Conservation (phyloP, 1,140 invertebrate species). For the Anthonomus grandis region DNA sequence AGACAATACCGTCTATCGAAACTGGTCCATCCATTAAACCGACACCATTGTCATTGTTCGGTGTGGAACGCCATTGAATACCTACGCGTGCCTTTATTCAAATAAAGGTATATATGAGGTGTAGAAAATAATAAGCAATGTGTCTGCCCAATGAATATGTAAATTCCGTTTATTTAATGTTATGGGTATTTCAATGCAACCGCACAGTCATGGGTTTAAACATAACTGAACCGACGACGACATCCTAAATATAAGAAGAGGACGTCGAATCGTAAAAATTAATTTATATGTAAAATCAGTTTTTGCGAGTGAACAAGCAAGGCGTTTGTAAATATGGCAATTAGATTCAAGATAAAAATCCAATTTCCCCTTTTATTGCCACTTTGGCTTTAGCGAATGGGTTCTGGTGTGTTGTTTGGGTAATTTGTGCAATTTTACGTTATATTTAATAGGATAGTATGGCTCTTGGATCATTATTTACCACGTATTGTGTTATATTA, state of each 20-base stretch:
- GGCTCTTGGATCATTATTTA: too few species aligned
- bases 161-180: not conserved
- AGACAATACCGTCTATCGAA: conserved; percentile 13
- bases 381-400: not conserved
- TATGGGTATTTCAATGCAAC: not conserved
- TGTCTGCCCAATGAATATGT: conserved; percentile 11
- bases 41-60: conserved; percentile 14
- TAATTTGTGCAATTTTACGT: conserved; percentile 1
- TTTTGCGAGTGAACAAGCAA: not conserved
- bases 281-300: not conserved
- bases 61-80: conserved; percentile 7
- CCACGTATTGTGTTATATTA: too few species aligned
- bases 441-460: too few species aligned
- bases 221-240: too few species aligned
- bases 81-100: conserved; percentile 5
- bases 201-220: not conserved
- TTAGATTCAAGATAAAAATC: conserved; percentile 20
- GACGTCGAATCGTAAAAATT: not conserved
- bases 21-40: conserved; percentile 11
- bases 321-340: conserved; percentile 21
- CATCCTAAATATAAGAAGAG: too few species aligned
- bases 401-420: too few species aligned
- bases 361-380: conserved; percentile 21
- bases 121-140: conserved; percentile 17
- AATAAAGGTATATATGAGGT: conserved; percentile 19